Evolutionary conservation across 2,113 vertebrate genomes (phyloP).

Genomic region (Motacilla tschutschensis): DNA sequence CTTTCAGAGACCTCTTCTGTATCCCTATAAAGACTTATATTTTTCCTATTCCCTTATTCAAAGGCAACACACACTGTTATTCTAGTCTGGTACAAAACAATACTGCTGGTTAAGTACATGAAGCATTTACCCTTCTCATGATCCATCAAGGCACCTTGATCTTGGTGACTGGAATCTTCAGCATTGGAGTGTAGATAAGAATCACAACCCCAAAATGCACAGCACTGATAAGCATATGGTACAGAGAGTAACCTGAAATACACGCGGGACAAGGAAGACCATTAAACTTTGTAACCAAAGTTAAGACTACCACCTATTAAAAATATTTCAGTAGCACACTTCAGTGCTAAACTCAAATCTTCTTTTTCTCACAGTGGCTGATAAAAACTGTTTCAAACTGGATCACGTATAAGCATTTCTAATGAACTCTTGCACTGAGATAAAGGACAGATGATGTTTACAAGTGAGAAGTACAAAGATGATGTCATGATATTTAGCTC

Average conservation of each 20-base stretch:
- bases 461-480: not conserved
- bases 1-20: not conserved
- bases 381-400: not conserved
- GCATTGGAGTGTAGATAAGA: slow-evolving; percentile 71
- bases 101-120: not conserved
- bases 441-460: not conserved
- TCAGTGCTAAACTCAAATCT: not conserved
- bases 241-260: slow-evolving; percentile 88
- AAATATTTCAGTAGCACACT: not conserved
- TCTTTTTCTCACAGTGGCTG: not conserved
- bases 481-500: not conserved
- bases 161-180: slow-evolving; percentile 75
- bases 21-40: not conserved
- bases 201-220: slow-evolving; percentile 91
- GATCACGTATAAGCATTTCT: not conserved
- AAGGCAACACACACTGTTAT: not conserved
- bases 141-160: slow-evolving; percentile 56
- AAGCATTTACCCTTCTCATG: slow-evolving; percentile 67
- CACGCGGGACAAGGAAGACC: not conserved
- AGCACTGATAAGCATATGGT: slow-evolving; percentile 97
- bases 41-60: not conserved
- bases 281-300: not conserved
- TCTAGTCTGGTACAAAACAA: not conserved
- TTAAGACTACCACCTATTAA: not conserved
- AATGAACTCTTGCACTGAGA: not conserved